Conservation (phyloP, 2,797 vertebrate genomes). For the Fratercula arctica region DNA sequence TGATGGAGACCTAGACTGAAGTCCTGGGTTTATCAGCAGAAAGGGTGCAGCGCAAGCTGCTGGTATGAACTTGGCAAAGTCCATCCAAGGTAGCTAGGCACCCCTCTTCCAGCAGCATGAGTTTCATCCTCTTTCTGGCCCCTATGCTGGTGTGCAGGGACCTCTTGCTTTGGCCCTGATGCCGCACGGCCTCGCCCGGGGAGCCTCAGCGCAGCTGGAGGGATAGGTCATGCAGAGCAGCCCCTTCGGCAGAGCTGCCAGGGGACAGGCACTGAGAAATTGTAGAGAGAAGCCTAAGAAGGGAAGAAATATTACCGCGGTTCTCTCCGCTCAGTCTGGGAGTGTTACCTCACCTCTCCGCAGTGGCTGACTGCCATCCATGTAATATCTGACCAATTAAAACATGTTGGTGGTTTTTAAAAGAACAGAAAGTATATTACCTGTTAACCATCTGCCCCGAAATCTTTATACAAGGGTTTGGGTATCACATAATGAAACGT, state of each 20-base stretch:
- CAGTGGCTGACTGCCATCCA: neutral
- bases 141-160: neutral
- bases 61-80: neutral
- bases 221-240: neutral
- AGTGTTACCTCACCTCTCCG: neutral
- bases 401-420: neutral
- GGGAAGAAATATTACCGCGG: neutral
- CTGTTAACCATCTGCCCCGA: neutral
- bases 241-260: neutral
- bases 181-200: neutral
- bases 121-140: neutral
- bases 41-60: neutral
- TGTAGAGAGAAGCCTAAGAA: neutral
- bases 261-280: neutral
- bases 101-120: neutral
- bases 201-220: neutral
- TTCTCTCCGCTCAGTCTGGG: neutral
- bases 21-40: constrained; percentile 47
- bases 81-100: neutral
- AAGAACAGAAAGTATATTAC: neutral
- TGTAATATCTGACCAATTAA: neutral
- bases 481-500: neutral
- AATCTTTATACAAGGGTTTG: neutral
- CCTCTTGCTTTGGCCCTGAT: neutral
- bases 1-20: neutral